Evolutionary conservation across 2,888 invertebrate species (phyloP).

Genomic region (Rhyacophila evoluta): DNA sequence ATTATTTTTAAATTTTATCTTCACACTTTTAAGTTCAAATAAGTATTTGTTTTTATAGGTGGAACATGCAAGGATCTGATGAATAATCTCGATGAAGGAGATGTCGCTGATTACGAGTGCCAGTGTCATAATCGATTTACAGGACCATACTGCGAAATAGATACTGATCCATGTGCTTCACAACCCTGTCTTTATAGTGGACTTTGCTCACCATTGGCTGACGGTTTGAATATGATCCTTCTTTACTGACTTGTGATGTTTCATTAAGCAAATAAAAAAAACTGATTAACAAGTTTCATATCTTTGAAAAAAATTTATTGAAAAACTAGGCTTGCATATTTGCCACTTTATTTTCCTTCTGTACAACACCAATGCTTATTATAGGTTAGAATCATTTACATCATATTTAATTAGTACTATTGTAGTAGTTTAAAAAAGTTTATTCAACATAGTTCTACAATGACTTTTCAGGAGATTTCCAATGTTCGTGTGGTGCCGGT

Average conservation of each 20-base stretch:
- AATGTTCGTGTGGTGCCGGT: conserved; percentile 80
- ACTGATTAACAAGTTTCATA: too few species aligned
- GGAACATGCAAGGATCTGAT: conserved; percentile 75
- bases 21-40: too few species aligned
- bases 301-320: too few species aligned
- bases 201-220: conserved; percentile 71
- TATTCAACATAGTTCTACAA: too few species aligned
- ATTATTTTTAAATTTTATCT: too few species aligned
- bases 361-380: too few species aligned
- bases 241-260: not conserved
- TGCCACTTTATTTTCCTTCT: too few species aligned
- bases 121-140: conserved; percentile 82
- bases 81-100: conserved; percentile 61
- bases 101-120: conserved; percentile 77
- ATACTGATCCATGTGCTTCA: conserved; percentile 91
- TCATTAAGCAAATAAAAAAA: not conserved
- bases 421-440: too few species aligned
- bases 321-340: too few species aligned
- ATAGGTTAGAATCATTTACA: too few species aligned
- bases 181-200: conserved; percentile 88
- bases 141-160: conserved; percentile 86
- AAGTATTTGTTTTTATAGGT: too few species aligned
- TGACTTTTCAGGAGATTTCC: conserved; percentile 75
- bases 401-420: too few species aligned
- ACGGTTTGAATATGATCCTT: conserved; percentile 56